These are phyloP conservation scores for Tor tambroides DNA, from an alignment of 2,113 vertebrate species.

Conservation along the genomic window DNA sequence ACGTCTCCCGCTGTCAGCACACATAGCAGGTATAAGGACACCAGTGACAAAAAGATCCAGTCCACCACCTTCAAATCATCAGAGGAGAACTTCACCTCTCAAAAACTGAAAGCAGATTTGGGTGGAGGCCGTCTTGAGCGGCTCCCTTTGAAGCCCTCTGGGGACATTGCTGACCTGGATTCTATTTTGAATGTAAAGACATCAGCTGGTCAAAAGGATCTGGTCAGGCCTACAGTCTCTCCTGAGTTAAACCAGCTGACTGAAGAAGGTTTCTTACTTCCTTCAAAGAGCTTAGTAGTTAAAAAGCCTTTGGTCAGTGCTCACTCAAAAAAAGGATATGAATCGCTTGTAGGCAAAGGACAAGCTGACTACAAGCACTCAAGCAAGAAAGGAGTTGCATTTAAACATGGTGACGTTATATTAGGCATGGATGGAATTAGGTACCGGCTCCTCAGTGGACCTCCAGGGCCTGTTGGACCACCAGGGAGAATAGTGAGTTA, in stretches of 20 bases:
- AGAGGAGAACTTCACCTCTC: constrained; percentile 62
- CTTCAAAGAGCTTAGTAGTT: neutral
- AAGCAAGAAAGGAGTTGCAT: neutral
- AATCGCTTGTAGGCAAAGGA: neutral
- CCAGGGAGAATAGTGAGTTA: constrained; percentile 77
- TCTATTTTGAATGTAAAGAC: constrained; percentile 4
- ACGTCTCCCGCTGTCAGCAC: neutral
- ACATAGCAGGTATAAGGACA: constrained; percentile 36
- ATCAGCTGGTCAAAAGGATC: constrained; percentile 18
- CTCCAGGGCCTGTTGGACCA: constrained; percentile 67
- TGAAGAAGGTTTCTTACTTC: constrained; percentile 56
- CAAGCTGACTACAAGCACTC: neutral
- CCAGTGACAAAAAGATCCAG: constrained; percentile 56
- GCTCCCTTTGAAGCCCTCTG: constrained; percentile 27
- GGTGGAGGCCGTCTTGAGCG: fast-evolving
- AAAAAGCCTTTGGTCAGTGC: neutral
- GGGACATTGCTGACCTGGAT: constrained; percentile 50
- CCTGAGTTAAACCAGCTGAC: constrained; percentile 44
- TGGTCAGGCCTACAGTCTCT: neutral
- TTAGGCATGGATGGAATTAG: constrained; percentile 33
- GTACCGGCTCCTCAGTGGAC: constrained; percentile 64
- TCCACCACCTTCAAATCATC: neutral
- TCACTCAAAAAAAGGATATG: constrained; percentile 3
- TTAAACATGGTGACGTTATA: neutral
- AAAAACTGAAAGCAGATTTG: constrained; percentile 50